Conservation (phyloP, 2,888 invertebrate species). For the Calliopum simillimum region DNA sequence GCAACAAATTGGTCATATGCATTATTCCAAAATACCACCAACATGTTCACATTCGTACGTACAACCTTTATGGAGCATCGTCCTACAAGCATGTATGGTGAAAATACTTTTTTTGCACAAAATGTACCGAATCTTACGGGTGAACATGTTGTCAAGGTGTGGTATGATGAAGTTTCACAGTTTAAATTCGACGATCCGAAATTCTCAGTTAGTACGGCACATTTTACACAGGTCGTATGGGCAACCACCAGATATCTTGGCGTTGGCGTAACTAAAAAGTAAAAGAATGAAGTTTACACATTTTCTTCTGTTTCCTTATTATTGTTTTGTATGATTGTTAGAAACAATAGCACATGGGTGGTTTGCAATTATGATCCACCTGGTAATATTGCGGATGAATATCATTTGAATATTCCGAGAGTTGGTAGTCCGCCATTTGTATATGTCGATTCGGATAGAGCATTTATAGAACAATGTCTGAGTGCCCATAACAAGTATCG, state of each 20-base stretch:
- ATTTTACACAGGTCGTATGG: conserved; percentile 87
- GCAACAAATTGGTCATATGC: not conserved
- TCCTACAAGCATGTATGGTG: conserved; percentile 81
- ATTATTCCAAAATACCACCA: no score
- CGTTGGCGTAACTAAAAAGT: conserved; percentile 34
- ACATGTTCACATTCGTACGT: not conserved
- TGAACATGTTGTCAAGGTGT: conserved; percentile 79
- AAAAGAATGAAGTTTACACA: no score
- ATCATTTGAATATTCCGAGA: conserved; percentile 28
- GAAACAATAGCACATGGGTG: not conserved
- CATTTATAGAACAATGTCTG: conserved; percentile 33
- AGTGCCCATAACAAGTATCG: conserved; percentile 77
- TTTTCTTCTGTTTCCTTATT: no score
- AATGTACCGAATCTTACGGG: conserved; percentile 66
- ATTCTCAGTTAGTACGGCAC: conserved; percentile 76
- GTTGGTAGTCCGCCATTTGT: no score
- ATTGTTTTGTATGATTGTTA: no score
- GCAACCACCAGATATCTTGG: conserved; percentile 79
- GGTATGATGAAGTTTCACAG: conserved; percentile 80
- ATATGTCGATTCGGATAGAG: not conserved
- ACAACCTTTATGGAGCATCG: conserved; percentile 73
- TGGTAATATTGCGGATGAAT: conserved; percentile 23
- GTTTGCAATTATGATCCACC: conserved; percentile 23
- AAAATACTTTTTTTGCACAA: conserved; percentile 79
- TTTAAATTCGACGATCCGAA: conserved; percentile 74